phyloP scores from a whole-genome alignment of 2,888 invertebrate species.

The Rhabditoides inermis region DNA sequence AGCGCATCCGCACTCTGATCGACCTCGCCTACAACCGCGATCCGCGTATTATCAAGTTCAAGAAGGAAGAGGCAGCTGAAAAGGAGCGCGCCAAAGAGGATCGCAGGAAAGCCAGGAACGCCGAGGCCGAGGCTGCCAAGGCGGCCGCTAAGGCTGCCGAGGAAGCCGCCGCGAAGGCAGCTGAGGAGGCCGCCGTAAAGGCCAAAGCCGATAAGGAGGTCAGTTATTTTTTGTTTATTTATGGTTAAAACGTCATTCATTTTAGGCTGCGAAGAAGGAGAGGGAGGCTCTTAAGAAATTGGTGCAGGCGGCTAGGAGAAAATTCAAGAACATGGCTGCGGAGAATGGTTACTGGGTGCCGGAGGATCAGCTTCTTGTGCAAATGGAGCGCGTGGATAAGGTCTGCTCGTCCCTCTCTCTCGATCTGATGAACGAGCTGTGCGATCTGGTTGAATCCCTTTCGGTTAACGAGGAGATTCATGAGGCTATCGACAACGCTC shows the following conservation, averaged over 20 bases:
- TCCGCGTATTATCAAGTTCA: slow-evolving; percentile 82
- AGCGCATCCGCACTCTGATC: slow-evolving; percentile 77
- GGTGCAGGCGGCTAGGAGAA: neutral
- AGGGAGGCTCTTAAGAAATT: neutral
- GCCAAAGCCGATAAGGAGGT: neutral
- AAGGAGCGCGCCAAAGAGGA: slow-evolving; percentile 30
- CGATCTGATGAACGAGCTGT: slow-evolving; percentile 37
- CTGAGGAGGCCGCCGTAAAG: slow-evolving; percentile 8
- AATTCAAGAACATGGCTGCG: slow-evolving; percentile 10
- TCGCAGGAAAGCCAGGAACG: slow-evolving; percentile 40
- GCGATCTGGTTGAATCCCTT: slow-evolving; percentile 24
- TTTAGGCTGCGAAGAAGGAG: neutral
- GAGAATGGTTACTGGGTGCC: slow-evolving; percentile 37
- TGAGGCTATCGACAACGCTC: slow-evolving; percentile 17
- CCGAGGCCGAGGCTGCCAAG: slow-evolving; percentile 50
- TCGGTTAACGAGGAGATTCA: slow-evolving; percentile 21
- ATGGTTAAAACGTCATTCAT: neutral
- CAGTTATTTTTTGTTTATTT: neutral
- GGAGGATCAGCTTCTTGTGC: slow-evolving; percentile 16
- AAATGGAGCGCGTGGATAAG: slow-evolving; percentile 42
- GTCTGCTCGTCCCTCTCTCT: slow-evolving; percentile 31
- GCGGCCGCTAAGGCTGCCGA: slow-evolving; percentile 67
- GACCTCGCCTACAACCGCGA: slow-evolving; percentile 88
- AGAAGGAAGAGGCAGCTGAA: slow-evolving; percentile 78
- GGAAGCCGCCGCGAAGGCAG: slow-evolving; percentile 72